Evolutionary conservation across 64 coral and sea anemone species (phyloP).

Genomic region (Catalaphyllia jardinei): DNA sequence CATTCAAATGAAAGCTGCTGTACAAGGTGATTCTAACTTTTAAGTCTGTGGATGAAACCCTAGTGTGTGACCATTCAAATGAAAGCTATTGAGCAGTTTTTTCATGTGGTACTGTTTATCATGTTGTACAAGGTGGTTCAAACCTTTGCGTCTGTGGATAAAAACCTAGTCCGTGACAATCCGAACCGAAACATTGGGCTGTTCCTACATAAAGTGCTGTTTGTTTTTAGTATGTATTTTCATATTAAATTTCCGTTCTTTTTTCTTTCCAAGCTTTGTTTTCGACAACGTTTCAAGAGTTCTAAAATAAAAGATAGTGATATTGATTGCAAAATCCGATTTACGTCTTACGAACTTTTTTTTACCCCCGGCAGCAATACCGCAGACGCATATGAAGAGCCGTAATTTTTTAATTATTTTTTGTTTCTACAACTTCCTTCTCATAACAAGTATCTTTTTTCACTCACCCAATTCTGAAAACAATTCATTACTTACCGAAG

Average conservation of each 20-base stretch:
- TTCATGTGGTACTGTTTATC: too few species aligned
- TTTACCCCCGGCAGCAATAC: neutral
- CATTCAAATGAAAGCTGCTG: too few species aligned
- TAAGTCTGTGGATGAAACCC: too few species aligned
- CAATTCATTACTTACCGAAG: constrained; percentile 63
- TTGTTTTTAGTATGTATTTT: neutral
- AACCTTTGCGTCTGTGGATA: neutral
- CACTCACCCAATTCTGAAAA: neutral
- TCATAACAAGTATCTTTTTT: neutral
- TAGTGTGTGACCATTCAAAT: too few species aligned
- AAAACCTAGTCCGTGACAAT: neutral
- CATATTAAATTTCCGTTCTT: too few species aligned
- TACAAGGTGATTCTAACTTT: too few species aligned
- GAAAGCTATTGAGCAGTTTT: too few species aligned
- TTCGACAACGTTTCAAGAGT: neutral
- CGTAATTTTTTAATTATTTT: too few species aligned
- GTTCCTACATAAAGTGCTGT: neutral
- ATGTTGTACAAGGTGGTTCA: neutral
- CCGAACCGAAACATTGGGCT: neutral
- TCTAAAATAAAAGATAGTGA: neutral
- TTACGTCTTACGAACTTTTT: neutral
- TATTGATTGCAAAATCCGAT: neutral
- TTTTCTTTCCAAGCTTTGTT: too few species aligned
- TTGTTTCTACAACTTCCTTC: neutral
- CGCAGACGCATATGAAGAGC: neutral